These are phyloP conservation scores for Sylvia borin DNA, from an alignment of 2,797 vertebrate species.

Conservation along the genomic window DNA sequence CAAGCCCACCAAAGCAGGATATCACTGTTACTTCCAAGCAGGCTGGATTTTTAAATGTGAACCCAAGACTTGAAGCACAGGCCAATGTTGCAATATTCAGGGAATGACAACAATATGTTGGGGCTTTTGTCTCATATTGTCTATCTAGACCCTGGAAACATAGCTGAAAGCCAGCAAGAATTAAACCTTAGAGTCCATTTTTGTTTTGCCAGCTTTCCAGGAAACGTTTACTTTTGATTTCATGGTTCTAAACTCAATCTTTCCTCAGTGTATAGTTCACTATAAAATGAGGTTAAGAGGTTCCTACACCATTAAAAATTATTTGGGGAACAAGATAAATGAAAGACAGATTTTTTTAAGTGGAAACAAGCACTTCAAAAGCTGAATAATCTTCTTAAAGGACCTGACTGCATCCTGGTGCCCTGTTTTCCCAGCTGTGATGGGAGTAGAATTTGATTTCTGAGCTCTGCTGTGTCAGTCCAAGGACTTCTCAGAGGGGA, in stretches of 20 bases:
- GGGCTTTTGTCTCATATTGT: neutral
- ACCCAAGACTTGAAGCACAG: neutral
- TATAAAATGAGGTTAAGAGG: neutral
- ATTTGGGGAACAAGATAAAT: neutral
- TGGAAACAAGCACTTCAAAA: neutral
- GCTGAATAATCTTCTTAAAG: neutral
- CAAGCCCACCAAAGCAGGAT: neutral
- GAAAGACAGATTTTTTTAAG: neutral
- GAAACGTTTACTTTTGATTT: slow-evolving; percentile 3
- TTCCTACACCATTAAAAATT: neutral
- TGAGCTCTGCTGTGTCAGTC: neutral
- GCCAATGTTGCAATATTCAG: neutral
- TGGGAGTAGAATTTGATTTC: neutral
- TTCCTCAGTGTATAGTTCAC: neutral
- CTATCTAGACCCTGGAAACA: neutral
- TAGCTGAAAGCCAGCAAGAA: neutral
- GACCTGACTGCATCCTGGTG: neutral
- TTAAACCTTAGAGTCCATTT: neutral
- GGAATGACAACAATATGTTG: neutral
- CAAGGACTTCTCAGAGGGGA: neutral
- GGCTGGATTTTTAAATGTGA: neutral
- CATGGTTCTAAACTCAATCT: neutral
- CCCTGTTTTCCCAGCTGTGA: neutral
- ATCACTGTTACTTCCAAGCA: neutral
- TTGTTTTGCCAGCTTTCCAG: neutral